Conservation (phyloP, 2,113 vertebrate species). For the Trogon surrucura region DNA sequence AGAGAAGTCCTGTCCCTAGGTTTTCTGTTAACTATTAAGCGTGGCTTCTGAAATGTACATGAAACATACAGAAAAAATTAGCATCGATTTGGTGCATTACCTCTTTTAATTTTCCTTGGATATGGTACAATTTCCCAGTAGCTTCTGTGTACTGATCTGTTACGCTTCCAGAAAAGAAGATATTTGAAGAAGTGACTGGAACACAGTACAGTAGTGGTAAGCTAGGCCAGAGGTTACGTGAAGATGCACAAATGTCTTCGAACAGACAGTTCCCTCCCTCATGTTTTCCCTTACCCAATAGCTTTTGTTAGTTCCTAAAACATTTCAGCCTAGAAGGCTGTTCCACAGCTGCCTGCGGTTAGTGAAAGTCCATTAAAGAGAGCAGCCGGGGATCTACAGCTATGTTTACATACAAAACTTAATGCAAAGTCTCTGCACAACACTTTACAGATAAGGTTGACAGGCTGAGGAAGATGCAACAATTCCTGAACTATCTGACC, state of each 20-base stretch:
- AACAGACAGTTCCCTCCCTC: not conserved
- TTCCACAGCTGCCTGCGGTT: not conserved
- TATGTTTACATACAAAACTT: not conserved
- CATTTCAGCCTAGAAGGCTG: not conserved
- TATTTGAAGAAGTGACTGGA: not conserved
- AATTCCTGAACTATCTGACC: not conserved
- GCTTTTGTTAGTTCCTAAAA: fast-evolving
- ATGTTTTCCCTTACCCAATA: not conserved
- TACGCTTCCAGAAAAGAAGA: not conserved
- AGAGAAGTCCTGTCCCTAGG: not conserved
- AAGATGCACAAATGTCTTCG: not conserved
- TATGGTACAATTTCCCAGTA: not conserved
- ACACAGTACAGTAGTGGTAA: not conserved
- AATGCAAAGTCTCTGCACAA: not conserved
- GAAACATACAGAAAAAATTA: not conserved
- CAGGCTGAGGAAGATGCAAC: not conserved
- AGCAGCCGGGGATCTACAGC: not conserved
- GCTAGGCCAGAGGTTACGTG: not conserved
- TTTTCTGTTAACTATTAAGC: not conserved
- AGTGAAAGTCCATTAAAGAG: not conserved
- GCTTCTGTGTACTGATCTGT: not conserved
- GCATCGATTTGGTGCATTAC: not conserved
- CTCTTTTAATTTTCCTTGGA: not conserved
- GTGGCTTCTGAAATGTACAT: not conserved
- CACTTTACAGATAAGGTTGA: not conserved